Base-by-base conservation (phyloP, 64 coral and sea anemone species). In the Montipora cactus region DNA sequence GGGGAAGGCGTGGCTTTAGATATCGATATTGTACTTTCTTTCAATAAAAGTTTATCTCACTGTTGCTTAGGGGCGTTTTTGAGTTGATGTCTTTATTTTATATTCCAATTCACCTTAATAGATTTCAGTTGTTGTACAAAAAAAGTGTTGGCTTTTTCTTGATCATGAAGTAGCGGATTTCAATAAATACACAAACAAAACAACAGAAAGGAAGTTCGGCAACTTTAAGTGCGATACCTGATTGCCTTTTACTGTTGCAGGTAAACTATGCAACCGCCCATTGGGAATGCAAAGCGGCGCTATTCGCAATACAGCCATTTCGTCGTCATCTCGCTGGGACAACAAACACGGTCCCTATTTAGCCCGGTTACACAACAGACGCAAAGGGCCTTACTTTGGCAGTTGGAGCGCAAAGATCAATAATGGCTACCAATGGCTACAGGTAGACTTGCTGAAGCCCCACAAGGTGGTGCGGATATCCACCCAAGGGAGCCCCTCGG, bases 351-450 rank as follows among this genome's bases (percentile, higher is more conserved):
- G 45, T 44, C 67, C 93, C 44, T 52, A 90, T 59, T 82, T 94
- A 78, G 93, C 93, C 66, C 93, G 93, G 16, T 55, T 94, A 73
- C 88, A 94, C 28, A 88, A 94, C 87, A 66, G 51, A 79, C 88
- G 68, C 45, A 90, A 67, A 51, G 93, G 93, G 5, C 4, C 44
- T 4, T 66, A 66, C 57, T 84, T 94, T 28, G 93, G 93, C 51
- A 70, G 87, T 57, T 94, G 93, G 93, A 61, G 79, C 18, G 79
- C 93, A 11, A 90, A 76, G 48, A 83, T 64, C 22, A 90, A 90
- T 50, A 94, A 94, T 47, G 89, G 69, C 16, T 83, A 90, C 58
- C 93, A 94, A 78, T 94, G 93, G 93, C 77, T 94, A 12, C 72
- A 94, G 69, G 67, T 94, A 16, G 53, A 90, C 87, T 83, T 94